Base-by-base conservation (phyloP, 2,797 vertebrate genomes). In the Coregonus sp. region DNA sequence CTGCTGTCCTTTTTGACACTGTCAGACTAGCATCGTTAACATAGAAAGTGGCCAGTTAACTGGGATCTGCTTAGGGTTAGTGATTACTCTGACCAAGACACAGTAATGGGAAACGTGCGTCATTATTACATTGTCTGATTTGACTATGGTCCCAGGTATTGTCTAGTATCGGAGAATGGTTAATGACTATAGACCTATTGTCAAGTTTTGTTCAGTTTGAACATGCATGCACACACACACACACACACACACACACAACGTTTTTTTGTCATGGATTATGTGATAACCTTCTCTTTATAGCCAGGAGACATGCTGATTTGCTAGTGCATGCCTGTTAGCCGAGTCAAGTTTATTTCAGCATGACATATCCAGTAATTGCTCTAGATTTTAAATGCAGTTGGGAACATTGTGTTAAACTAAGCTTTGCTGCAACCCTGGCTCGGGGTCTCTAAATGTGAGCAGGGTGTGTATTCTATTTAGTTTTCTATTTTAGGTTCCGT, bases 41-140 rank as follows among this genome's bases (percentile, higher is more conserved):
- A 80, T 81, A 25, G 79, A 66, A 73, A 20, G 83, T 80, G 67
- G 18, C 40, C 0, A 81, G 76, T 29, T 29, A 4, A 52, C 74
- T 76, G 74, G 59, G 56, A 78, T 77, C 80, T 86, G 74, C 75
- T 65, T 74, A 29, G 37, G 69, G 81, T 52, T 54, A 47, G 66
- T 82, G 78, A 79, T 83, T 72, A 56, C 31, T 52, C 75, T 29
- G 0, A 0, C 61, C 52, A 54, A 73, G 37, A 72, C 80, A 73
- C 9, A 29, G 74, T 80, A 80, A 81, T 86, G 50, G 72, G 81
- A 80, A 79, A 77, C 78, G 2, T 80, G 80, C 80, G 86, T 82
- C 78, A 78, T 85, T 74, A 84, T 75, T 47, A 2, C 47, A 72
- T 61, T 79, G 50, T 79, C 72, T 67, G 78, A 74, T 85, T 61